These are phyloP conservation scores for Xiphophorus hellerii DNA, from an alignment of 2,113 vertebrate species.

Conservation along the genomic window DNA sequence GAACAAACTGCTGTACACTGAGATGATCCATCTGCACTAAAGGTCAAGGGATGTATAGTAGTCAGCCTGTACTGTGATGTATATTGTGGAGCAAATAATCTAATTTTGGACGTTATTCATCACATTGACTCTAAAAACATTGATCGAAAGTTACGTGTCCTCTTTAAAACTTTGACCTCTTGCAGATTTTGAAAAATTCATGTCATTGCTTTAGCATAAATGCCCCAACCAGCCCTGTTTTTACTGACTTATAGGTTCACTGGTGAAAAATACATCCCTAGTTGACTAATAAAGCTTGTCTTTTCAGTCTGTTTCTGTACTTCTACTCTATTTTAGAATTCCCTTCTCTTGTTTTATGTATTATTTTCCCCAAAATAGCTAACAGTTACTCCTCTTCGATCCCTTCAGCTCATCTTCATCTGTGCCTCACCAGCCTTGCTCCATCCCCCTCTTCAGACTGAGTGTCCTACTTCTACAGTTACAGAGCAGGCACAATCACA, in stretches of 20 bases:
- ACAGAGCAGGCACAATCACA: conserved; percentile 11
- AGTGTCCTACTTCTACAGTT: conserved; percentile 63
- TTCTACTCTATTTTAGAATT: neutral
- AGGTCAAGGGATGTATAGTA: conserved; percentile 45
- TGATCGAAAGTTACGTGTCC: neutral
- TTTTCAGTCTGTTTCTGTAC: conserved; percentile 9
- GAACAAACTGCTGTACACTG: conserved; percentile 39
- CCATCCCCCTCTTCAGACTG: conserved; percentile 13
- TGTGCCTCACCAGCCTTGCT: conserved; percentile 1
- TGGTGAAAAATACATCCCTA: conserved; percentile 24
- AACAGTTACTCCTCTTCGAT: conserved; percentile 19
- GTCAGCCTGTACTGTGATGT: conserved; percentile 22
- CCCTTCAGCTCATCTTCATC: conserved; percentile 37
- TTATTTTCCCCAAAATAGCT: conserved; percentile 30
- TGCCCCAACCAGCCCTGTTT: neutral
- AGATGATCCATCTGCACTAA: conserved; percentile 38
- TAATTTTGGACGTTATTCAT: conserved; percentile 29
- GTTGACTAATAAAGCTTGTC: conserved; percentile 43
- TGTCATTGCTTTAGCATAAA: conserved; percentile 14
- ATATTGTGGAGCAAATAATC: conserved; percentile 5
- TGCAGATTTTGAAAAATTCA: conserved; percentile 1
- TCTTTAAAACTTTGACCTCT: conserved; percentile 3
- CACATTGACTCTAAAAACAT: conserved; percentile 4
- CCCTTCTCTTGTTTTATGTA: conserved; percentile 17
- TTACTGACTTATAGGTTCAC: conserved; percentile 13